A percentile compares a stretch with the other conserved stretches of the same genome.
These are phyloP conservation scores for Forbesichthys papilliferus DNA, from an alignment of 2,113 vertebrate genomes.

Conservation along the genomic window DNA sequence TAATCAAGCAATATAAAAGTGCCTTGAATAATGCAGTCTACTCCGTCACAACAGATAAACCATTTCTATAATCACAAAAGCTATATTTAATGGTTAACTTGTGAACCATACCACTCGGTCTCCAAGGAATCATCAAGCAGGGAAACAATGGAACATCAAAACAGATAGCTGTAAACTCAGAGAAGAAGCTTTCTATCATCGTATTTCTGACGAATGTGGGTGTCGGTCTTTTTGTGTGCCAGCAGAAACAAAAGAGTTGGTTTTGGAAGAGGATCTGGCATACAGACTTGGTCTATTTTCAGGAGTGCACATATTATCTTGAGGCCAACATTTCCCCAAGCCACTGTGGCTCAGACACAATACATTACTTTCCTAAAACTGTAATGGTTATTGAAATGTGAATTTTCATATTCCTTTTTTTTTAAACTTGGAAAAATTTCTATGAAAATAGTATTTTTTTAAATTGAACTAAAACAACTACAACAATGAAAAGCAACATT, in stretches of 20 bases:
- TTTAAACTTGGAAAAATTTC: no score
- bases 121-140: conserved; percentile 55
- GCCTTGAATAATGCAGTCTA: conserved; percentile 73
- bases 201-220: conserved; percentile 47
- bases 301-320: conserved; percentile 3
- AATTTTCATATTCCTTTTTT: background rate
- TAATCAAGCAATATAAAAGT: conserved; percentile 86
- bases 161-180: conserved; percentile 62
- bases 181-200: conserved; percentile 51
- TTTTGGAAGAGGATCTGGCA: conserved; percentile 42
- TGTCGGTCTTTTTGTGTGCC: conserved; percentile 53
- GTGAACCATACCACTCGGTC: conserved; percentile 69
- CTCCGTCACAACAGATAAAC: conserved; percentile 85
- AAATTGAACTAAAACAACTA: no score
- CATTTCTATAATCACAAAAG: conserved; percentile 74
- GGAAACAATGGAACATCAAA: conserved; percentile 71
- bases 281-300: conserved; percentile 25
- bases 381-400: background rate
- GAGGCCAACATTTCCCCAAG: conserved; percentile 8
- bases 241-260: conserved; percentile 58
- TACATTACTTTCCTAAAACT: background rate
- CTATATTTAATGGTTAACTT: conserved; percentile 74
- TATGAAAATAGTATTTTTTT: no score
- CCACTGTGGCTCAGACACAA: background rate
- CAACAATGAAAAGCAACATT: no score